These are phyloP conservation scores for Diarsia rubi DNA, from an alignment of 2,888 invertebrate genomes.

Conservation along the genomic window DNA sequence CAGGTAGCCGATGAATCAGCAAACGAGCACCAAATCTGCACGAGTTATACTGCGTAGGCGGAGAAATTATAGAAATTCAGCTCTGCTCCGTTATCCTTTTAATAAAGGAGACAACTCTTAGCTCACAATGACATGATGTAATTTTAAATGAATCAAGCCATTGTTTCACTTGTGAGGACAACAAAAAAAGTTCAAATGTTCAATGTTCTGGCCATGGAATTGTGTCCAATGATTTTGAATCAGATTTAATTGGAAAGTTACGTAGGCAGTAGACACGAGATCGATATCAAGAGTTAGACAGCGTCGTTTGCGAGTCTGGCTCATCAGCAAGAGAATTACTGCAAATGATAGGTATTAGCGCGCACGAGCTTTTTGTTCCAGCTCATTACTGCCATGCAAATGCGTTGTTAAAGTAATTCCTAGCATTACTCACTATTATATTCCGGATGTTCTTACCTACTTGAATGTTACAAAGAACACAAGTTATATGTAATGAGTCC, in stretches of 20 bases:
- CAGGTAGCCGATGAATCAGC: conserved; percentile 1
- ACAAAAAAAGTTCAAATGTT: conserved; percentile 8
- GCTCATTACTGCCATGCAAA: conserved; percentile 53
- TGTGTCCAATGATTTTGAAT: conserved; percentile 1
- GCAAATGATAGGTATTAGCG: conserved; percentile 38
- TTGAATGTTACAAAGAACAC: conserved; percentile 34
- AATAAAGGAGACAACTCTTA: neutral
- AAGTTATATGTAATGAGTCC: conserved; percentile 36
- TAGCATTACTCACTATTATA: conserved; percentile 44
- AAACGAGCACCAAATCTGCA: conserved; percentile 13
- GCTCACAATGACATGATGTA: conserved; percentile 6
- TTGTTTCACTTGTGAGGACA: neutral
- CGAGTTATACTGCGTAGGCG: neutral
- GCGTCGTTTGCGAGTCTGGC: neutral
- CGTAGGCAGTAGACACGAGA: neutral
- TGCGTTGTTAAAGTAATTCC: conserved; percentile 37
- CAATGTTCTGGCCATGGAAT: neutral
- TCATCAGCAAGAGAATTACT: conserved; percentile 28
- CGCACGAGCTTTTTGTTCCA: conserved; percentile 42
- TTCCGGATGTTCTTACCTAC: conserved; percentile 44
- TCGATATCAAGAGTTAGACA: neutral
- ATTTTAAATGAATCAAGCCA: neutral
- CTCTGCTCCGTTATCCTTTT: neutral
- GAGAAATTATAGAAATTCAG: conserved; percentile 1
- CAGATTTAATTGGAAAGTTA: conserved; percentile 3